These are phyloP conservation scores for Cyphomyrmex costatus DNA, from an alignment of 1,140 invertebrate genomes.

Conservation along the genomic window DNA sequence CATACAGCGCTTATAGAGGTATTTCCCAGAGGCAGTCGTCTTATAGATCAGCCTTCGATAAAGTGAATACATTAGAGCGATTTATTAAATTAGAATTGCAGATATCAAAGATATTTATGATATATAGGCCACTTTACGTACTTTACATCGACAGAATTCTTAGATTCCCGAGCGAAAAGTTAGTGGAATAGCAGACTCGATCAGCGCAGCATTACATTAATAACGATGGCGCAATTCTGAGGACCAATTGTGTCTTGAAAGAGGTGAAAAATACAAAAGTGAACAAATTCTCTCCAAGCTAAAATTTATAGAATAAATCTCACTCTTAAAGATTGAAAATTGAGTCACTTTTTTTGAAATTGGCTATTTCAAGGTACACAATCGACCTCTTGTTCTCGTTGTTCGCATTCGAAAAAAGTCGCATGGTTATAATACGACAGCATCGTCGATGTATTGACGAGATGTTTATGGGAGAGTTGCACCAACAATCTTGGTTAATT, in stretches of 20 bases:
- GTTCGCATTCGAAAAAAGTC: conserved; percentile 12
- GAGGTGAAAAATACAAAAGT: too few species aligned
- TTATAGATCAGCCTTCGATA: background rate
- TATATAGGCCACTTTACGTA: background rate
- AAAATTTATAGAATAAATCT: too few species aligned
- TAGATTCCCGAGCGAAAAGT: background rate
- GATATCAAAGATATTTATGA: background rate
- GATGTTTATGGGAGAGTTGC: background rate
- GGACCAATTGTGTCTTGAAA: too few species aligned
- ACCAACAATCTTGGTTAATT: conserved; percentile 22
- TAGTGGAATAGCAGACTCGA: conserved; percentile 17
- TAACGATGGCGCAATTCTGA: background rate
- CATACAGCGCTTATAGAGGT: background rate
- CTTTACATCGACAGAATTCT: background rate
- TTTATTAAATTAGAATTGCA: conserved; percentile 12
- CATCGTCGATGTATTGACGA: background rate
- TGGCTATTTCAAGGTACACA: too few species aligned
- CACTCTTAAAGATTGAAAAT: too few species aligned
- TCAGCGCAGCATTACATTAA: conserved; percentile 14
- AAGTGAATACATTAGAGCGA: background rate
- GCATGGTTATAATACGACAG: conserved; percentile 32
- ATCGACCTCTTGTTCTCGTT: background rate
- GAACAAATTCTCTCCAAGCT: too few species aligned
- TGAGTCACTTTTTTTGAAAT: too few species aligned
- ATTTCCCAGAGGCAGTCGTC: background rate